A percentile compares a stretch with the other conserved stretches of the same genome.
Conservation (phyloP, 2,888 invertebrate genomes). For the Oscheius sp. region DNA sequence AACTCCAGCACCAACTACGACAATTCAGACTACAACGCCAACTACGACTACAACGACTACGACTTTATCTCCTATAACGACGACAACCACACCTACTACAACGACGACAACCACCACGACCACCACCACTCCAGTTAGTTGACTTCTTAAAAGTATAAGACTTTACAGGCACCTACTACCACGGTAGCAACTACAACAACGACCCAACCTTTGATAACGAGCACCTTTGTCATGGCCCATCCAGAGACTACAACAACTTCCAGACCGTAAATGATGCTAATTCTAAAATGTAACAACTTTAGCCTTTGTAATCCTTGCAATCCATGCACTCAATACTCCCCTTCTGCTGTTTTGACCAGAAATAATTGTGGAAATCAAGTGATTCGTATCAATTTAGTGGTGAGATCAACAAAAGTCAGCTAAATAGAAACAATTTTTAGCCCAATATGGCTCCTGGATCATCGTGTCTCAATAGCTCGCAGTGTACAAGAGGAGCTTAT, state of each 20-base stretch:
- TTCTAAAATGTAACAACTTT: neutral
- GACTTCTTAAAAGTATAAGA: neutral
- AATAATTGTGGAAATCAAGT: slow-evolving; percentile 32
- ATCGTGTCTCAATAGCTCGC: slow-evolving; percentile 33
- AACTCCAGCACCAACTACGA: neutral
- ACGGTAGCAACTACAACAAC: slow-evolving; percentile 25
- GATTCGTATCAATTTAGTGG: slow-evolving; percentile 47
- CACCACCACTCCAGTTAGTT: slow-evolving; percentile 33
- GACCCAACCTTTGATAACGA: slow-evolving; percentile 29
- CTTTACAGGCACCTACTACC: slow-evolving; percentile 9
- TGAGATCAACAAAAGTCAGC: slow-evolving; percentile 16
- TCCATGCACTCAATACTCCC: neutral
- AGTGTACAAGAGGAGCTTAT: slow-evolving; percentile 39
- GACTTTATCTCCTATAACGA: neutral
- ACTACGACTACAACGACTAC: slow-evolving; percentile 17
- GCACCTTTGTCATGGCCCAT: slow-evolving; percentile 26
- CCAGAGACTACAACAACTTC: slow-evolving; percentile 5
- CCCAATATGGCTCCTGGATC: slow-evolving; percentile 26
- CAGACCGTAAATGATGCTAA: slow-evolving; percentile 1
- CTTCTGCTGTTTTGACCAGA: neutral
- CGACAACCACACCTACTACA: slow-evolving; percentile 1
- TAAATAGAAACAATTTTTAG: neutral
- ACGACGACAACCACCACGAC: slow-evolving; percentile 40
- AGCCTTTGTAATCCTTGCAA: neutral
- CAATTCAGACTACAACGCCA: slow-evolving; percentile 8